Evolutionary conservation across 64 coral and sea anemone genomes (phyloP).

Genomic region (Stichodactyla helianthus): DNA sequence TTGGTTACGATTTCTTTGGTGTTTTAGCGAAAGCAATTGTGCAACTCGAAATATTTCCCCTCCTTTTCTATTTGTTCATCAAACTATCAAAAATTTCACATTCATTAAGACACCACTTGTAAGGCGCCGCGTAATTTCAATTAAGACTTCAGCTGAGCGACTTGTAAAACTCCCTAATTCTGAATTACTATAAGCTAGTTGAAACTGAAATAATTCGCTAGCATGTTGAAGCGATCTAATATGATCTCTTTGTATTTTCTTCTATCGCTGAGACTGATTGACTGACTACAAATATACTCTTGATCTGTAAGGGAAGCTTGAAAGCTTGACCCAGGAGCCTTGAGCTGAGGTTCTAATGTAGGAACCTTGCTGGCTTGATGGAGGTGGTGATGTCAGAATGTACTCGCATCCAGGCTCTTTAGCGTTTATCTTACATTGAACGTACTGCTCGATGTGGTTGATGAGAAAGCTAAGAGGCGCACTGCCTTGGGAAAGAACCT

Average conservation of each 20-base stretch:
- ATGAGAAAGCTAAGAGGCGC: constrained; percentile 69
- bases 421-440: constrained; percentile 49
- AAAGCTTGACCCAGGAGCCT: not conserved
- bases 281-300: not conserved
- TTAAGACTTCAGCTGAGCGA: too few species aligned
- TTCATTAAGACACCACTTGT: too few species aligned
- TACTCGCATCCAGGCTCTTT: not conserved
- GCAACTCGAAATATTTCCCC: too few species aligned
- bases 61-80: too few species aligned
- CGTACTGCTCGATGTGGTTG: constrained; percentile 60
- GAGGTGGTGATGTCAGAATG: not conserved
- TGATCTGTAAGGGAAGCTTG: not conserved
- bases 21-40: too few species aligned
- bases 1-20: too few species aligned
- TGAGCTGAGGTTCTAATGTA: not conserved
- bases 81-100: too few species aligned
- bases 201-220: too few species aligned
- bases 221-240: not conserved
- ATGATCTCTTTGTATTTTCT: not conserved
- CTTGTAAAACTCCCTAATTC: too few species aligned
- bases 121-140: too few species aligned
- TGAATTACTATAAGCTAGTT: too few species aligned
- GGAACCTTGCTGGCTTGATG: not conserved
- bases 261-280: not conserved
- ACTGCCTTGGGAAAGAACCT: constrained; percentile 79